Evolutionary conservation across 30 jellyfish, hydroid and myxozoan genomes (phyloP).

Genomic region (Chrysaora quinquecirrha): DNA sequence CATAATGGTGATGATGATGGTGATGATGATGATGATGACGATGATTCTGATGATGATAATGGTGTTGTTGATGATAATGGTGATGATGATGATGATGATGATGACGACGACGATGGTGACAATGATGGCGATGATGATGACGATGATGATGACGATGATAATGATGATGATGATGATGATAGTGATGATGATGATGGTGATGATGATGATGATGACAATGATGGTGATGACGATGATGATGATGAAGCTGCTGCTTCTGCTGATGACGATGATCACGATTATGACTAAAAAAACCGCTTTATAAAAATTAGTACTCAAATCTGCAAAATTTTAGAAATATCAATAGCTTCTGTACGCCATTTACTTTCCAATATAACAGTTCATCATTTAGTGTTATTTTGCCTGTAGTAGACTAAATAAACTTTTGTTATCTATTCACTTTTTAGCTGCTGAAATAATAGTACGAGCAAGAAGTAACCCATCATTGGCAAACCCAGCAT

Average conservation of each 20-base stretch:
- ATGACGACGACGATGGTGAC: neutral
- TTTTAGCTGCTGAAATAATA: constrained; percentile 64
- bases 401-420: too few relatives aligned
- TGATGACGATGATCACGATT: neutral
- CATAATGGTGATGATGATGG: neutral
- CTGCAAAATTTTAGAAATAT: too few relatives aligned
- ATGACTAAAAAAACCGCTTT: neutral
- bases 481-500: constrained; percentile 6
- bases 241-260: neutral
- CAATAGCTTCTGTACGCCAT: too few relatives aligned
- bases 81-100: constrained; percentile 1
- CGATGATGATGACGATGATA: neutral
- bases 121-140: neutral
- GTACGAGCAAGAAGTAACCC: constrained; percentile 58
- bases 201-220: neutral
- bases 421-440: too few relatives aligned
- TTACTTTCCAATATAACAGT: too few relatives aligned
- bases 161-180: constrained; percentile 6
- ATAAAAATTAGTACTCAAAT: too few relatives aligned
- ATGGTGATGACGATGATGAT: neutral
- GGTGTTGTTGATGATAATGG: too few relatives aligned
- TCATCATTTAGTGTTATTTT: too few relatives aligned
- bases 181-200: neutral
- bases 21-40: constrained; percentile 1
- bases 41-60: too few relatives aligned